Evolutionary conservation across 64 coral and sea anemone species (phyloP).

Genomic region (Stichodactyla helianthus): DNA sequence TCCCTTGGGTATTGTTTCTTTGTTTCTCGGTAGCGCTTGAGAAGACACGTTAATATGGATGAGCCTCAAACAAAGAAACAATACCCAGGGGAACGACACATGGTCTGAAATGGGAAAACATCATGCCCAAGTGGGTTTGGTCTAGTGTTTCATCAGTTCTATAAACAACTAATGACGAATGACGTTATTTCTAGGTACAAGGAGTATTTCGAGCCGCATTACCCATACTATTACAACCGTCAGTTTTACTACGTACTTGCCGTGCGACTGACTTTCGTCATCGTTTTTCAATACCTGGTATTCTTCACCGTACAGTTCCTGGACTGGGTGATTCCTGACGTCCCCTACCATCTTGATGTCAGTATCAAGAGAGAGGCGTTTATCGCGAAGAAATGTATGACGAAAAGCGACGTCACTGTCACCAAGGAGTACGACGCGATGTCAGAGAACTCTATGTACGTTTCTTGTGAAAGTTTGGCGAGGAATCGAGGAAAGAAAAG

Average conservation of each 20-base stretch:
- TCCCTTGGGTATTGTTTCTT: too few relatives aligned
- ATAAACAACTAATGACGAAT: too few relatives aligned
- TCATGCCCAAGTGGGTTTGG: too few relatives aligned
- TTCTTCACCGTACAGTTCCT: constrained; percentile 70
- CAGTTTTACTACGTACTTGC: constrained; percentile 88
- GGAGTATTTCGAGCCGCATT: constrained; percentile 76
- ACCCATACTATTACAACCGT: constrained; percentile 81
- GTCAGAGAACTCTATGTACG: constrained; percentile 63
- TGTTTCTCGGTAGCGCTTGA: too few relatives aligned
- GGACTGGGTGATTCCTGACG: constrained; percentile 81
- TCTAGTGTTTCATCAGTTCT: too few relatives aligned
- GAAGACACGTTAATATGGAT: too few relatives aligned
- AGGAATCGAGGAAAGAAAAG: constrained; percentile 10
- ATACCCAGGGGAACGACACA: too few relatives aligned
- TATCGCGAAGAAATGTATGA: constrained; percentile 68
- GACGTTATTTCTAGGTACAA: constrained; percentile 54
- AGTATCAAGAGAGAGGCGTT: constrained; percentile 80
- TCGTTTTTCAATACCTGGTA: constrained; percentile 92
- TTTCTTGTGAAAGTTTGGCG: constrained; percentile 63
- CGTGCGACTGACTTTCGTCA: constrained; percentile 69
- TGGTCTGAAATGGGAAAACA: too few relatives aligned
- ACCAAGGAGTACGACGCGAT: constrained; percentile 28
- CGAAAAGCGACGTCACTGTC: constrained; percentile 56
- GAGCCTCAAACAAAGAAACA: too few relatives aligned
- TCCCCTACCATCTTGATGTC: constrained; percentile 68